phyloP scores from a whole-genome alignment of 2,113 vertebrate species.

The Myotis yumanensis region DNA sequence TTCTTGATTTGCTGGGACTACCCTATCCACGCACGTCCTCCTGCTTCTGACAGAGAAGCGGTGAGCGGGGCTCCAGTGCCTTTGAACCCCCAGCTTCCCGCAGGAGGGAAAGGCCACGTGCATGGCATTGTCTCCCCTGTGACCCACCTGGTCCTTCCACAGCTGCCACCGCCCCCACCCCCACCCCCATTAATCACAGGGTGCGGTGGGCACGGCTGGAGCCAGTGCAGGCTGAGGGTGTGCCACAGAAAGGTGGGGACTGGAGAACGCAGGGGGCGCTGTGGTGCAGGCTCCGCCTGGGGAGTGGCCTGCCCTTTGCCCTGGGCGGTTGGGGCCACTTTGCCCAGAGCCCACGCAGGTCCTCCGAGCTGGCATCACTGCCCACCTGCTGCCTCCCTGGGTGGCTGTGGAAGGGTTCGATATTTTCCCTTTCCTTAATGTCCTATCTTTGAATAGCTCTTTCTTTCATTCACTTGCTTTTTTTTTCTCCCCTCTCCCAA shows the following conservation, averaged over 20 bases:
- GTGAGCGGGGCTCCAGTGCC: neutral
- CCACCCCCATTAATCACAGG: slow-evolving; percentile 57
- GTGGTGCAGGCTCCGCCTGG: slow-evolving; percentile 34
- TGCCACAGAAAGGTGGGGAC: slow-evolving; percentile 68
- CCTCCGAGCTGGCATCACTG: slow-evolving; percentile 4
- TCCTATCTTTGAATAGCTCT: slow-evolving; percentile 59
- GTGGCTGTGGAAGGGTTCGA: neutral
- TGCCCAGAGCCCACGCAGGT: too few species aligned
- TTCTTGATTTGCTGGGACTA: neutral
- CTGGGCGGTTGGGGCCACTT: slow-evolving; percentile 38
- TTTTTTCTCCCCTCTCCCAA: neutral
- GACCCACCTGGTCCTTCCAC: slow-evolving; percentile 70
- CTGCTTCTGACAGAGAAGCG: neutral
- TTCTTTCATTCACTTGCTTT: slow-evolving; percentile 33
- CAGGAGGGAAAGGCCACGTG: slow-evolving; percentile 40
- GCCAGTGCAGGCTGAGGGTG: slow-evolving; percentile 35
- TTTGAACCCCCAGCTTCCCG: slow-evolving; percentile 54
- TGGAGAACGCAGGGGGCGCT: slow-evolving; percentile 81
- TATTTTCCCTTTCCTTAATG: slow-evolving; percentile 59
- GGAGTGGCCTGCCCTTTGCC: slow-evolving; percentile 53
- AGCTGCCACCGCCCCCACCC: slow-evolving; percentile 75
- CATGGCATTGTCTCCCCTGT: slow-evolving; percentile 70
- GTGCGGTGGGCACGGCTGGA: slow-evolving; percentile 28
- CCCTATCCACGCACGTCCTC: rapidly evolving
- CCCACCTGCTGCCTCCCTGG: slow-evolving; percentile 85